Percentiles rank a stretch among this genome's conserved stretches.
phyloP scores from a whole-genome alignment of 2,113 vertebrate species.

The Zootoca vivipara region DNA sequence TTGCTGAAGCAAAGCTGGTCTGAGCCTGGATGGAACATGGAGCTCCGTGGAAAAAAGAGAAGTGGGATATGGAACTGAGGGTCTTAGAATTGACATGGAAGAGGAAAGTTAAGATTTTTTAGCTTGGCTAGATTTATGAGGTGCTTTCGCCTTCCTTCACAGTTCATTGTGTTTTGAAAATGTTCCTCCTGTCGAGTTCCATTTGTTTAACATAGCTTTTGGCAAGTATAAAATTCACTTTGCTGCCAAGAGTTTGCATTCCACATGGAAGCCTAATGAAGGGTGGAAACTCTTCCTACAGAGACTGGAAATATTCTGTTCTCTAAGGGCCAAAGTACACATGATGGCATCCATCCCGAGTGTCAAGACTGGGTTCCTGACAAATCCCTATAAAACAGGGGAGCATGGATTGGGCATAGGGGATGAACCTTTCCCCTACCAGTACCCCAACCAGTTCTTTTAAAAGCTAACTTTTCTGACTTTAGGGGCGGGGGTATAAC shows the following conservation, averaged over 20 bases:
- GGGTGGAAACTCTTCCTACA: not conserved
- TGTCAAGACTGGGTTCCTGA: not conserved
- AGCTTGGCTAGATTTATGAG: not conserved
- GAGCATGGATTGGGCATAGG: not conserved
- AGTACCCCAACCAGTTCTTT: not conserved
- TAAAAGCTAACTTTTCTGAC: not conserved
- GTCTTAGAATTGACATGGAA: not conserved
- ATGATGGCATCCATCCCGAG: not conserved
- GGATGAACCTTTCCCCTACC: not conserved
- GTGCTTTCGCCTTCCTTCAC: not conserved
- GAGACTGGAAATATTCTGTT: not conserved
- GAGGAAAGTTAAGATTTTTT: not conserved
- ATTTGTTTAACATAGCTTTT: conserved; percentile 2
- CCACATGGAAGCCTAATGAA: not conserved
- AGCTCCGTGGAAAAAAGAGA: not conserved
- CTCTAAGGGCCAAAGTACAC: not conserved
- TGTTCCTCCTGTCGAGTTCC: not conserved
- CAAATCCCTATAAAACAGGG: not conserved
- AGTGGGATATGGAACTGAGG: not conserved
- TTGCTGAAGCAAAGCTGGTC: not conserved
- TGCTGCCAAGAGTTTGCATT: not conserved
- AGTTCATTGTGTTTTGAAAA: conserved; percentile 17
- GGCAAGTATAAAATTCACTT: not conserved
- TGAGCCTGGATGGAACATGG: not conserved
- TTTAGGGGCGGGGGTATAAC: not conserved